These are phyloP conservation scores for Carcharodon carcharias DNA, from an alignment of 2,797 vertebrate genomes.

Conservation along the genomic window DNA sequence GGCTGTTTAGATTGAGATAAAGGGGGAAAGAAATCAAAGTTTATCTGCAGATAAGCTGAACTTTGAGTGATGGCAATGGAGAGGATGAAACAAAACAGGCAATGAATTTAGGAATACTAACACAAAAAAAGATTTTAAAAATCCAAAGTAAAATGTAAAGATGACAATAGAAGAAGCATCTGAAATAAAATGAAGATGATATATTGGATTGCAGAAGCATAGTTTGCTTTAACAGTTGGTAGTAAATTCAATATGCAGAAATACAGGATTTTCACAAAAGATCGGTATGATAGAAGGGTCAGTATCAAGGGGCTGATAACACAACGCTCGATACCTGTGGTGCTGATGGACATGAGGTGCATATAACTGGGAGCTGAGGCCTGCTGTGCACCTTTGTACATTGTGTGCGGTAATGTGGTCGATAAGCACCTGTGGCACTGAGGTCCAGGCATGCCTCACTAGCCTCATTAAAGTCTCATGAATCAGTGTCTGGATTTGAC, in stretches of 20 bases:
- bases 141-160: neutral
- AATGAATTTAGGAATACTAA: neutral
- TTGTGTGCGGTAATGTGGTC: neutral
- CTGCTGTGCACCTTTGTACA: neutral
- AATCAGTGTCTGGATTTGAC: neutral
- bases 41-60: neutral
- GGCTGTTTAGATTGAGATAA: neutral
- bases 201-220: neutral
- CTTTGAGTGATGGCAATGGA: neutral
- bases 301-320: neutral
- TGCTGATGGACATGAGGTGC: neutral
- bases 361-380: neutral
- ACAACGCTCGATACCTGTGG: neutral
- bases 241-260: neutral
- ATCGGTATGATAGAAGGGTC: neutral
- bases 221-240: neutral
- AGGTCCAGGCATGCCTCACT: neutral
- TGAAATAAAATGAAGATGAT: neutral
- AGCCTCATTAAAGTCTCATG: neutral
- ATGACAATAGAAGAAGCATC: neutral
- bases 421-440: no score
- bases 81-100: neutral
- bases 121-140: neutral
- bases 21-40: neutral
- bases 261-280: neutral